Conservation (phyloP, 2,888 invertebrate species). For the Chrysina gloriosa region DNA sequence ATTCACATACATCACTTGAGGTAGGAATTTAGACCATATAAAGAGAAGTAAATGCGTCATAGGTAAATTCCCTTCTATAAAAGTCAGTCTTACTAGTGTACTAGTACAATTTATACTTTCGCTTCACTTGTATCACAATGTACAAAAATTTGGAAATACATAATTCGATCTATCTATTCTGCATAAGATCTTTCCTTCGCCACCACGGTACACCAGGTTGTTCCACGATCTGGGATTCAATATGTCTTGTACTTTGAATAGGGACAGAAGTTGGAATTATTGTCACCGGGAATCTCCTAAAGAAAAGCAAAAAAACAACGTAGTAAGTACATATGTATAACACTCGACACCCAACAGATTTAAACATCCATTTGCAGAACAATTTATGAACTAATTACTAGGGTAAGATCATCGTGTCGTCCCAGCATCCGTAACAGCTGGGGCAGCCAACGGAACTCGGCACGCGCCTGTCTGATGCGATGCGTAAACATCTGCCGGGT, state of each 20-base stretch:
- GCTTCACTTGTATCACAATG: conserved; percentile 32
- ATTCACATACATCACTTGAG: conserved; percentile 34
- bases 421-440: too few species aligned
- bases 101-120: conserved; percentile 14
- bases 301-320: neutral
- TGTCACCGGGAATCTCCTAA: conserved; percentile 39
- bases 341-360: too few species aligned
- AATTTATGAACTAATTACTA: too few species aligned
- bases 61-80: conserved; percentile 29
- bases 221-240: conserved; percentile 49
- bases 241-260: conserved; percentile 20
- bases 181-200: conserved; percentile 61
- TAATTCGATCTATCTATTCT: conserved; percentile 27
- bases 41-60: conserved; percentile 4
- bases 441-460: too few species aligned
- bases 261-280: conserved; percentile 40
- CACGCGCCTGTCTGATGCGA: too few species aligned
- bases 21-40: conserved; percentile 32
- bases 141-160: conserved; percentile 1
- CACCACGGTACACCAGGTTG: conserved; percentile 66
- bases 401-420: too few species aligned
- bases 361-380: too few species aligned
- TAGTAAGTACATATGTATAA: neutral
- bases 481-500: too few species aligned
- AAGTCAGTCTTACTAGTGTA: conserved; percentile 36